These are phyloP conservation scores for Myrmecophaga tridactyla DNA, from an alignment of 2,113 vertebrate species.

Conservation along the genomic window DNA sequence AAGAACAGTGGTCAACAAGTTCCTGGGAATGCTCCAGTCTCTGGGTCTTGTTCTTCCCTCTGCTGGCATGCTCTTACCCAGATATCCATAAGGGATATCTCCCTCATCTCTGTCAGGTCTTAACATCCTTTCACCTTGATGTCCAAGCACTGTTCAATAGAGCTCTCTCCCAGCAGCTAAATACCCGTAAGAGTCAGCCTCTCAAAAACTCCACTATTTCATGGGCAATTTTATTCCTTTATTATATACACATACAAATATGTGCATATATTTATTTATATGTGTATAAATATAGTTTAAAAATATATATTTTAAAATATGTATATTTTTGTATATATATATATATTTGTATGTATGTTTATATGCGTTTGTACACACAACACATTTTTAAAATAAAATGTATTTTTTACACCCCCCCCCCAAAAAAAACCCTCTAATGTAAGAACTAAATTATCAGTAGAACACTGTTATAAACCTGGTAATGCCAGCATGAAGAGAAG, in stretches of 20 bases:
- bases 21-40: neutral
- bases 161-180: neutral
- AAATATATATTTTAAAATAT: neutral
- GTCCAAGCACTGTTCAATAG: rapidly evolving
- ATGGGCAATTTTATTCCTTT: neutral
- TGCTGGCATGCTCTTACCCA: neutral
- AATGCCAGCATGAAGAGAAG: slow-evolving; percentile 30
- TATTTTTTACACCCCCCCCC: neutral
- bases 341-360: neutral
- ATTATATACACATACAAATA: neutral
- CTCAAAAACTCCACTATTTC: neutral
- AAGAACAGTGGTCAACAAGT: neutral
- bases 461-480: slow-evolving; percentile 60
- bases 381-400: neutral
- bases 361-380: no score
- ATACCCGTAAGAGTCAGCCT: neutral
- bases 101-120: neutral
- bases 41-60: neutral
- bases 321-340: neutral
- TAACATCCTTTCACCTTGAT: neutral
- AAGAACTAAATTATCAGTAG: neutral
- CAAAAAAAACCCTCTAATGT: neutral
- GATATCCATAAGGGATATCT: neutral
- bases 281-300: neutral
- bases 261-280: neutral